Evolutionary conservation across 2,888 invertebrate species (phyloP), one percentile per base, ranked within the genome.

Genomic region (Nysson spinosus): DNA sequence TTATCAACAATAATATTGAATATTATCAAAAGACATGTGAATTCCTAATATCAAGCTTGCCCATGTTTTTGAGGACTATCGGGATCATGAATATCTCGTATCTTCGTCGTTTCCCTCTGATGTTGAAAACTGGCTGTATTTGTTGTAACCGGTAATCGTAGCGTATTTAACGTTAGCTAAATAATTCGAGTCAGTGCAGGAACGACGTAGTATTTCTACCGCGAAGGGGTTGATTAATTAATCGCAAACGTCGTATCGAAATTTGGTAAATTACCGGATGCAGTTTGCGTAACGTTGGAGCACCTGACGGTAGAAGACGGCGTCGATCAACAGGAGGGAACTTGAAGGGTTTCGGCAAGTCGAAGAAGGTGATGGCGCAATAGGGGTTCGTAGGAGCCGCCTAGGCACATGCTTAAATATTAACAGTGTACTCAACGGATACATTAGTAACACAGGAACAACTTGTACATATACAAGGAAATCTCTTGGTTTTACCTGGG

Each of bases 401-500:
- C 65, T 69, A 57, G 70, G 68, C 72, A 57, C 55, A 40, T 72
- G 61, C 78, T 80, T 80, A 80, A 80, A 80, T 80, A 80, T 80
- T 80, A 80, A 80, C 78, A 70, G 76, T 78, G 77, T 79, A 78
- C 79, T 80, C 77, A 78, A 62, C 72, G 75, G 74, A 78, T 80
- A 78, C 79, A 79, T 80, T 79, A 77, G 78, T 78, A 79, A 80
- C 79, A 57, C 74, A 58, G 69, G 56, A 68, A 71, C 74, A 65
- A 65, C 54, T 69, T 69, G 74, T 65, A 65, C 66, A 64, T 60
- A 50, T 37, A 60, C 44, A 40, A 40, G 50, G 50, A 51, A 51
- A 68, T 69, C 60, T 63, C 66, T 63, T 50, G 70, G 71, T 73
- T 73, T 73, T 71, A 73, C 71, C 57, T 62, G 56, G 42, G 57